These are phyloP conservation scores for Neomorphus geoffroyi DNA, from an alignment of 2,797 vertebrate species.

Conservation along the genomic window DNA sequence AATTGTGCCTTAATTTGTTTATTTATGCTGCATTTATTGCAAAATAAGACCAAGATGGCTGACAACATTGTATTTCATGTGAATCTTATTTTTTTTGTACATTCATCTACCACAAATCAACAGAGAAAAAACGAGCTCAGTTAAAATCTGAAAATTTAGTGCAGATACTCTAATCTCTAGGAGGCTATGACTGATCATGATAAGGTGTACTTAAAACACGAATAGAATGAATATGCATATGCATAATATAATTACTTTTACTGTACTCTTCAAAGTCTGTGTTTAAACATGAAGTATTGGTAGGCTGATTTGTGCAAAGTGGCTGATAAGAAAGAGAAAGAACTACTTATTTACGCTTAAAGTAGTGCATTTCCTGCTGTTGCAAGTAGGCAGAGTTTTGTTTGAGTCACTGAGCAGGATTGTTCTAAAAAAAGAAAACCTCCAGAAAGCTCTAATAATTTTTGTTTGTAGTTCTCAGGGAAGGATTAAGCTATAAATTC, in stretches of 20 bases:
- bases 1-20: not conserved
- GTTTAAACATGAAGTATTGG: not conserved
- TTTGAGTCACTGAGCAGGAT: not conserved
- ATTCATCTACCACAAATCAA: not conserved
- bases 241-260: not conserved
- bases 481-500: constrained; percentile 68
- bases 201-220: not conserved
- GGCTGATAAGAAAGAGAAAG: not conserved
- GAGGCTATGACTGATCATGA: not conserved
- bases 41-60: not conserved
- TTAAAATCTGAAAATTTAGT: not conserved
- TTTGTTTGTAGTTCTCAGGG: constrained; percentile 27
- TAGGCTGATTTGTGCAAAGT: not conserved
- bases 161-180: not conserved
- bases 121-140: not conserved
- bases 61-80: not conserved
- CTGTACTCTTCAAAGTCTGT: not conserved
- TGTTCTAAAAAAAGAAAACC: constrained; percentile 35
- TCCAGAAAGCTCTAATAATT: constrained; percentile 24
- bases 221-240: not conserved
- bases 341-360: not conserved
- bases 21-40: not conserved
- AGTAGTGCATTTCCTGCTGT: not conserved
- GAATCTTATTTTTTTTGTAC: not conserved
- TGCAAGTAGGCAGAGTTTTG: not conserved